A percentile compares a stretch with the other conserved stretches of the same genome.
Conservation (phyloP, 1,140 invertebrate species). For the Gerris buenoi region DNA sequence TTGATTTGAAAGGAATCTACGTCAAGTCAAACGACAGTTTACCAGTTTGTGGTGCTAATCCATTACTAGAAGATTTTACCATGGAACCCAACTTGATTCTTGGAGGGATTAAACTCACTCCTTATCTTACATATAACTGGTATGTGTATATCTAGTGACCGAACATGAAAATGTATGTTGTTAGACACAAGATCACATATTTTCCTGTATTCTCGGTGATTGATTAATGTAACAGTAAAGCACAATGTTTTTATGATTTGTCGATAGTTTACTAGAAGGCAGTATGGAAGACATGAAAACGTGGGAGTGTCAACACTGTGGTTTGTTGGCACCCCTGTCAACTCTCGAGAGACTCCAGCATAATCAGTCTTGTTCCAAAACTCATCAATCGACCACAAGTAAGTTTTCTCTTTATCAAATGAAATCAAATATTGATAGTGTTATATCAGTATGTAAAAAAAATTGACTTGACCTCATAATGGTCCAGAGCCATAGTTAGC, state of each 20-base stretch:
- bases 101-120: conserved; percentile 66
- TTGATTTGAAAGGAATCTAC: conserved; percentile 69
- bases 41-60: conserved; percentile 40
- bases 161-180: background rate
- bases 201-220: background rate
- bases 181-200: background rate
- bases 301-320: conserved; percentile 34
- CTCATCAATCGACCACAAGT: background rate
- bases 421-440: no score
- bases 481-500: background rate
- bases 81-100: conserved; percentile 48
- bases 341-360: conserved; percentile 33
- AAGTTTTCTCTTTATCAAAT: no score
- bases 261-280: conserved; percentile 24
- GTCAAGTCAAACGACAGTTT: conserved; percentile 30
- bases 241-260: background rate
- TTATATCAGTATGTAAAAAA: no score
- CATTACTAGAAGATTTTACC: conserved; percentile 46
- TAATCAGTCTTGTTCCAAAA: conserved; percentile 26
- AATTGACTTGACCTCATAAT: background rate
- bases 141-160: conserved; percentile 30
- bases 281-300: conserved; percentile 24
- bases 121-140: conserved; percentile 76
- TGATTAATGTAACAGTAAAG: conserved; percentile 19
- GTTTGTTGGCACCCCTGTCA: conserved; percentile 27